Evolutionary conservation across 2,888 invertebrate species (phyloP).

Genomic region (Drosophila ezoana): DNA sequence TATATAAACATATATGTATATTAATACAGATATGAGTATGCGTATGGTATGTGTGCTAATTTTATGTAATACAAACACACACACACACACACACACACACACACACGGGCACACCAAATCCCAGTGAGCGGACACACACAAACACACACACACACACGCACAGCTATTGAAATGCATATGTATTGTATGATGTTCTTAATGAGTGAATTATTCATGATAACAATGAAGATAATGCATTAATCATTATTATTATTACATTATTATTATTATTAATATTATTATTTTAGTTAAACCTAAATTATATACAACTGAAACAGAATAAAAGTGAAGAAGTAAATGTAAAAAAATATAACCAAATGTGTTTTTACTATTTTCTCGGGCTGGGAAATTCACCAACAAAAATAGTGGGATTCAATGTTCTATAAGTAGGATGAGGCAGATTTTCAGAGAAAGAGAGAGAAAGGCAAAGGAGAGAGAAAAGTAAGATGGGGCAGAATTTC

Average conservation of each 20-base stretch:
- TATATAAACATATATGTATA: slow-evolving; percentile 5
- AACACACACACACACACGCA: slow-evolving; percentile 43
- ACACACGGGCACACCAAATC: slow-evolving; percentile 33
- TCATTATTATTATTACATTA: slow-evolving; percentile 26
- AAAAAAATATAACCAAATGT: slow-evolving; percentile 41
- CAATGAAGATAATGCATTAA: slow-evolving; percentile 29
- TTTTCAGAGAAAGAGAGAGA: no score
- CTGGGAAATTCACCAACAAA: neutral
- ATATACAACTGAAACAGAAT: slow-evolving; percentile 58
- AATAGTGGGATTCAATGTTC: no score
- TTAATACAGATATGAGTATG: slow-evolving; percentile 20
- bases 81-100: slow-evolving; percentile 29
- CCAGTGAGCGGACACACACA: slow-evolving; percentile 48
- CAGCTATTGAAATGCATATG: slow-evolving; percentile 62
- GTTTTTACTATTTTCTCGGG: slow-evolving; percentile 18
- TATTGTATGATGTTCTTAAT: slow-evolving; percentile 54
- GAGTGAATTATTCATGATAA: slow-evolving; percentile 36
- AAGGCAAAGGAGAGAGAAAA: neutral
- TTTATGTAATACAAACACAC: slow-evolving; percentile 53
- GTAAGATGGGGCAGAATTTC: no score
- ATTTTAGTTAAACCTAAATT: slow-evolving; percentile 73
- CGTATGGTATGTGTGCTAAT: slow-evolving; percentile 59
- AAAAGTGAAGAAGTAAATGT: slow-evolving; percentile 72
- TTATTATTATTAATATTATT: slow-evolving; percentile 36
- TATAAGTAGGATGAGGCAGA: no score